Base-by-base conservation (phyloP, 2,113 vertebrate species). In the Alethe diademata region DNA sequence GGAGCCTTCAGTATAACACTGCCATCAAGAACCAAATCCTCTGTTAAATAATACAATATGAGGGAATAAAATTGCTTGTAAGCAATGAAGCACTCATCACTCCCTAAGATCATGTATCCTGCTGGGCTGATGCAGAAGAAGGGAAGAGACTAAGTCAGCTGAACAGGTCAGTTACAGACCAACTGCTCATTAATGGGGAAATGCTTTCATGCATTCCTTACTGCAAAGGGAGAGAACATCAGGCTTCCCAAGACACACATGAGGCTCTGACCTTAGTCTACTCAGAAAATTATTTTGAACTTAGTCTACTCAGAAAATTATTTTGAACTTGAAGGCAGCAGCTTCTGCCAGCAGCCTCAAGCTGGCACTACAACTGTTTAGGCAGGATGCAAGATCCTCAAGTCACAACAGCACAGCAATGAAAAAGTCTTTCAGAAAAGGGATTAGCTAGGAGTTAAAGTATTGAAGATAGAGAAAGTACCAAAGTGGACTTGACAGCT, bases 291-390 rank as follows among this genome's bases (percentile, higher is more conserved):
- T 45, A 54, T 95, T 93, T 88, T 94, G 87, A 87, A 69, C 33
- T 51, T 5, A 42, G 9, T 42, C 61, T 90, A 38, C 53, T 58
- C 58, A 42, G 73, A 61, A 57, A 29, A 65, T 71, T 45, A 54
- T 95, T 93, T 88, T 94, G 87, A 87, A 69, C 33, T 51, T 5
- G 53, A 76, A 93, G 61, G 74, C 64, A 86, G 90, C 17, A 10
- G 74, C 58, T 38, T 57, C 57, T 89, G 84, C 86, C 89, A 96
- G 84, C 78, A 95, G 91, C 78, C 54, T 76, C 42, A 82, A 45
- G 57, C 47, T 40, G 65, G 45, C 8, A 11, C 70, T 51, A 33
- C 25, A 40, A 43, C 50, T 16, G 13, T 54, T 66, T 11, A 58
- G 36, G 51, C 76, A 78, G 84, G 78, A 48, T n/a, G 79, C 67